Evolutionary conservation across 1,140 invertebrate species (phyloP), one percentile per base, ranked within the genome.

Genomic region (Drosophila pallidifrons): DNA sequence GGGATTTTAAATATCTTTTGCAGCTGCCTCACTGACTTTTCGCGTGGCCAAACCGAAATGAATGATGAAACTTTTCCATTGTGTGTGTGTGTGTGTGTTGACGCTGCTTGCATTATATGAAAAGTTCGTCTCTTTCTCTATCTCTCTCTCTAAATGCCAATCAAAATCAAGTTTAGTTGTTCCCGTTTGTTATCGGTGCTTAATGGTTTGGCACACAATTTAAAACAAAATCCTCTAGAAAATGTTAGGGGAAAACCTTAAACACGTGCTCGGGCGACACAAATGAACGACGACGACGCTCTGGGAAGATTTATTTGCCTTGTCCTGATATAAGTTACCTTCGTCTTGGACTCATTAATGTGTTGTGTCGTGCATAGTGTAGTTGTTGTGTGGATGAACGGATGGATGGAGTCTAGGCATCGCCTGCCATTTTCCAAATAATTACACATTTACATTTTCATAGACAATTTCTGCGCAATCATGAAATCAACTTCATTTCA

Each of bases 361-460:
- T 35, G 35, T 43, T 69, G 20, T 16, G 35, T 38, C 20, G 20
- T 25, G 20, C 20, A 25, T 25, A 25, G 35, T 8, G 6, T 10
- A 10, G 32, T 72, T 16, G 7, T 16, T 49, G 46, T 61, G 64
- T 38, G 30, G 32, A 32, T 32, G 38, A 25, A 25, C 3, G 20
- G 20, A 25, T 25, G 20, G 20, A 25, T 25, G 20, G 20, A 25
- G 35, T 13, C 2, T 63, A 15, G 52, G 55, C 45, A 52, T 8
- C 51, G 47, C 28, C 73, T 70, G 73, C 66, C 77, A 88, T 88
- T 87, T 87, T 87, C 82, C 82, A 88, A 87, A 87, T 87, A 87
- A 87, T 87, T 87, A 87, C 83, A 87, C 82, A 87, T 87, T 87
- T 87, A 87, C 82, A 87, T 87, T 88, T 88, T 88, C 82, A 79